Evolutionary conservation across 2,888 invertebrate species (phyloP).

Genomic region (Myathropa florea): DNA sequence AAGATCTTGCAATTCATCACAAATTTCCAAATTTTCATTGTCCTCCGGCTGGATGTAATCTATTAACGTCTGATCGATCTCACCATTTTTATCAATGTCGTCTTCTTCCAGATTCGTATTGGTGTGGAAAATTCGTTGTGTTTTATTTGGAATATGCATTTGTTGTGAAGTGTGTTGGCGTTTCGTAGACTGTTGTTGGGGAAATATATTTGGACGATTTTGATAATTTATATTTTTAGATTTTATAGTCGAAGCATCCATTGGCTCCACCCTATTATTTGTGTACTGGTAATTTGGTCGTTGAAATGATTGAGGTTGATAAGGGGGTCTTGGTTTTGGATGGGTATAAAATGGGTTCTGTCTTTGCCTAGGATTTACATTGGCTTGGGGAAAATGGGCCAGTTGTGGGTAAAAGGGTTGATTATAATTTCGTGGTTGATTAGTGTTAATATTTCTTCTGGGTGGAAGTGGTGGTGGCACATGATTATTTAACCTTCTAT

Average conservation of each 20-base stretch:
- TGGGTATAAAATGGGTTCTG: neutral
- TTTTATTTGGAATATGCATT: neutral
- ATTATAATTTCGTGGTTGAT: neutral
- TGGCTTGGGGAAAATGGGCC: neutral
- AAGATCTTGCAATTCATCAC: neutral
- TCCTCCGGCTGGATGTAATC: constrained; percentile 1
- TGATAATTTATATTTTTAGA: neutral
- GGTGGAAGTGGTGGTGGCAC: neutral
- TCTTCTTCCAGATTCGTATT: neutral
- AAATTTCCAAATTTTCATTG: neutral
- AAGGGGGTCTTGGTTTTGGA: neutral
- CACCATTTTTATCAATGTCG: neutral
- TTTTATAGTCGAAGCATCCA: neutral
- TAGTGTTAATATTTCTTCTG: neutral
- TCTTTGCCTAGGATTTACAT: neutral
- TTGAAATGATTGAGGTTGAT: neutral
- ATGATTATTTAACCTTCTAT: neutral
- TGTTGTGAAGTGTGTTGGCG: neutral
- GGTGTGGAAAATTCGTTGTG: neutral
- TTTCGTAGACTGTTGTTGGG: neutral
- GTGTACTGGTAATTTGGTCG: neutral
- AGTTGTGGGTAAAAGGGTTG: neutral
- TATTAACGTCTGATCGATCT: neutral
- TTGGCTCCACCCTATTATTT: neutral
- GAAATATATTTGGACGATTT: neutral